Conservation (phyloP, 2,113 vertebrate species). For the Bungarus multicinctus region DNA sequence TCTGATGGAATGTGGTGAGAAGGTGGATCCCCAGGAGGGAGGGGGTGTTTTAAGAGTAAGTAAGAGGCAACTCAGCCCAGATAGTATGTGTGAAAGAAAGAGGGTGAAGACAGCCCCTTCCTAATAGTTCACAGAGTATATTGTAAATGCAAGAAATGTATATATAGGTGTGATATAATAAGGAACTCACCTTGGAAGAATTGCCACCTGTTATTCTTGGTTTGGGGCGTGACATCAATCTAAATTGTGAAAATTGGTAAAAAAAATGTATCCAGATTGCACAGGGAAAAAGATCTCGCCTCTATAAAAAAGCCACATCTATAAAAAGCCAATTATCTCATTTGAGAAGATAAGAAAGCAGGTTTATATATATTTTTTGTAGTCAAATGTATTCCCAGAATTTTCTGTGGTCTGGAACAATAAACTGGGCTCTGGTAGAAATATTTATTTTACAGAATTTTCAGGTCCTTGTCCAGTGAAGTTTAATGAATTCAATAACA, state of each 20-base stretch:
- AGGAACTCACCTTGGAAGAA: not conserved
- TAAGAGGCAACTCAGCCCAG: not conserved
- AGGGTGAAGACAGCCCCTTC: not conserved
- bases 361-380: not conserved
- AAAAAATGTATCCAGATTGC: not conserved
- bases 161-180: not conserved
- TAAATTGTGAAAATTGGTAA: not conserved
- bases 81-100: not conserved
- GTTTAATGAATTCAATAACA: not conserved
- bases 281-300: not conserved
- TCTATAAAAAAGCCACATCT: not conserved
- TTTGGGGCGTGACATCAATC: not conserved
- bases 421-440: not conserved
- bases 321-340: not conserved
- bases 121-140: not conserved
- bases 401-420: not conserved
- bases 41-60: not conserved
- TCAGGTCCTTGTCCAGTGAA: not conserved
- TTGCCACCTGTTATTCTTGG: not conserved
- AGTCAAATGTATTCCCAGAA: not conserved
- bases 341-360: not conserved
- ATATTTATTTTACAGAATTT: not conserved
- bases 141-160: not conserved
- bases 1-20: too few species aligned
- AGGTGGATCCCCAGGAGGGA: too few species aligned